Evolutionary conservation across 2,888 invertebrate genomes (phyloP), one percentile per base, ranked within the genome.

Genomic region (Sycophila texana): DNA sequence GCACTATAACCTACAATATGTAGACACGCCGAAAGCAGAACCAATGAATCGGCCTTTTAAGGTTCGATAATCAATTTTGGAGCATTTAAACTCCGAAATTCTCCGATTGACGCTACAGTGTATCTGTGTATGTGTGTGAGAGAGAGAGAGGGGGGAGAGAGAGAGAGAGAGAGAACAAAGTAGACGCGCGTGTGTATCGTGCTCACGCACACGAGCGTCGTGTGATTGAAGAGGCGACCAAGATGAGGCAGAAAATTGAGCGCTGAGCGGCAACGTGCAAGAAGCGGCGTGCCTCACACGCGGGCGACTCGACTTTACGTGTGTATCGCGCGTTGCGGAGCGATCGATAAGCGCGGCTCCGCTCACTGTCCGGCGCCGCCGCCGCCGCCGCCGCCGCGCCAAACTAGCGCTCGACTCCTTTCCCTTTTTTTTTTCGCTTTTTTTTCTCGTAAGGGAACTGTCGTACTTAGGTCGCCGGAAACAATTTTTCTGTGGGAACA

Each of bases 321-420:
- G 70, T 58, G 47, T 22, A 49, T 30, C 39, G 60, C 55, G 60
- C 53, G 49, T 53, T 12, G 68, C 63, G 57, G 18, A 22, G 26
- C 76, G 76, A 77, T 77, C 76, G 76, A 77, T 77, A 71, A 63
- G 20, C 63, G 63, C 63, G 63, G 18, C 63, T 63, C 10, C 39
- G 10, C 39, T 39, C 39, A 10, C 39, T 10, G 10, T 39, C 10
- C 39, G 10, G 10, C 1, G 39, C 39, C 39, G 39, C 10, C 39
- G 7, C 10, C 1, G 39, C 39, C 39, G 39, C 10, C 39, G 7
- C 10, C 39, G 39, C 10, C 39, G 39, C 10, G 39, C 39, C 39
- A 39, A 39, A 39, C 10, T 10, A 39, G 39, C 39, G 7, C n/a
- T n/a, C 39, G 26, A 3, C 63, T 57, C 26, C 65, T 13, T 49